Evolutionary conservation across 2,888 invertebrate genomes (phyloP), one percentile per base, ranked within the genome.

Genomic region (Drosophila barbarae): DNA sequence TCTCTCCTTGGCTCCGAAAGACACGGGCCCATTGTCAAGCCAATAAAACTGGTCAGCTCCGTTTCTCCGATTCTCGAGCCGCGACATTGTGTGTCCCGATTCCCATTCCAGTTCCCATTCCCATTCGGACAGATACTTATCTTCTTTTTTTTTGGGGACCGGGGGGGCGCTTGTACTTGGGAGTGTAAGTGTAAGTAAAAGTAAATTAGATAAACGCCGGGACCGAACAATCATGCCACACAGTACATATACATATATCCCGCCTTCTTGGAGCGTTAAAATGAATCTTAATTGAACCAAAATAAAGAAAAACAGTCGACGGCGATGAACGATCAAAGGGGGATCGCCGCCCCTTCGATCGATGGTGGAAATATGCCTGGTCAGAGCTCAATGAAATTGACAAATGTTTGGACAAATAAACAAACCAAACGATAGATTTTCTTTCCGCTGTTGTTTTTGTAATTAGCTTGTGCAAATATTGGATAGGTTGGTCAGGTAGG

Each of bases 341-440:
- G 18, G 6, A 32, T 32, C n/a, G 59, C 59, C 59, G 59, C 59
- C 46, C 41, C 35, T 44, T 50, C 69, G 74, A 68, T 57, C 49
- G 70, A 50, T 57, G 72, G 61, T 41, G 78, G 78, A 77, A 80
- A 83, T 73, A 51, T 50, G 82, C 67, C 72, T 76, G 84, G 78
- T 78, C 82, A 80, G 84, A 80, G 78, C 78, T 80, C 81, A 80
- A 80, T 80, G 84, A 81, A 80, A 78, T 80, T 81, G 84, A 80
- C 84, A 80, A 80, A 80, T 80, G 79, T 84, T 80, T 80, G 73
- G 84, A 84, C 84, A 80, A 84, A 80, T 80, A 84, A 78, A 67
- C 72, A 77, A 74, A 71, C 77, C 73, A 68, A 79, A 67, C 71
- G 73, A 83, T 83, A 47, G 71, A 54, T 55, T 68, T 44, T 53